These are phyloP conservation scores for Gymnoscopelus microlampas DNA, from an alignment of 2,797 vertebrate genomes.

Conservation along the genomic window DNA sequence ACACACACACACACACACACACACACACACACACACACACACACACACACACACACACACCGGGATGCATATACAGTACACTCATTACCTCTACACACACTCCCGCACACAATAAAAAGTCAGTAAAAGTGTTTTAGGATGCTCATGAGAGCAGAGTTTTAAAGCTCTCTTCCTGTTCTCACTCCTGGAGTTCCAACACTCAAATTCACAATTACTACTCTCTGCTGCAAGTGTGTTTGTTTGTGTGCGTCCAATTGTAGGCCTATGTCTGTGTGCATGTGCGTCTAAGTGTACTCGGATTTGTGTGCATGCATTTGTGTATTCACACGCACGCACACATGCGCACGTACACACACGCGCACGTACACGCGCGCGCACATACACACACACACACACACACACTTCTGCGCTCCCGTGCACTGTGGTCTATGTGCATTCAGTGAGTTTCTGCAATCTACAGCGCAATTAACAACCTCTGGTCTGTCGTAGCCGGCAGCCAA, in stretches of 20 bases:
- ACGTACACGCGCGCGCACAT: too few relatives aligned
- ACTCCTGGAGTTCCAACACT: constrained; percentile 73
- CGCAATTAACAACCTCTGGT: constrained; percentile 69
- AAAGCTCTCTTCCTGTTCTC: constrained; percentile 77
- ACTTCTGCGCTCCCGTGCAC: too few relatives aligned
- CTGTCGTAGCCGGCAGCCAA: constrained; percentile 61
- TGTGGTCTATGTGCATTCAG: constrained; percentile 6
- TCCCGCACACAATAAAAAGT: constrained; percentile 71
- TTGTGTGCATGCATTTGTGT: not conserved
- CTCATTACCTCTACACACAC: constrained; percentile 25
- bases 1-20: not conserved
- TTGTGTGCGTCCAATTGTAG: too few relatives aligned
- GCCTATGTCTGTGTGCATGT: too few relatives aligned
- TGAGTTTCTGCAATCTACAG: constrained; percentile 53
- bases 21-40: not conserved
- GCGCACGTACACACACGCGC: too few relatives aligned
- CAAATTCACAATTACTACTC: constrained; percentile 70
- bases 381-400: too few relatives aligned
- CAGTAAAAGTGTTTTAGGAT: constrained; percentile 80
- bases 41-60: not conserved
- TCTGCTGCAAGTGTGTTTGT: constrained; percentile 28
- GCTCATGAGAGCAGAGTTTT: constrained; percentile 76
- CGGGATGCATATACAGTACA: constrained; percentile 40
- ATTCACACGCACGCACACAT: too few relatives aligned
- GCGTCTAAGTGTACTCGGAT: too few relatives aligned